These are phyloP conservation scores for Rotaria macrura DNA, from an alignment of 2,888 invertebrate species.

Conservation along the genomic window DNA sequence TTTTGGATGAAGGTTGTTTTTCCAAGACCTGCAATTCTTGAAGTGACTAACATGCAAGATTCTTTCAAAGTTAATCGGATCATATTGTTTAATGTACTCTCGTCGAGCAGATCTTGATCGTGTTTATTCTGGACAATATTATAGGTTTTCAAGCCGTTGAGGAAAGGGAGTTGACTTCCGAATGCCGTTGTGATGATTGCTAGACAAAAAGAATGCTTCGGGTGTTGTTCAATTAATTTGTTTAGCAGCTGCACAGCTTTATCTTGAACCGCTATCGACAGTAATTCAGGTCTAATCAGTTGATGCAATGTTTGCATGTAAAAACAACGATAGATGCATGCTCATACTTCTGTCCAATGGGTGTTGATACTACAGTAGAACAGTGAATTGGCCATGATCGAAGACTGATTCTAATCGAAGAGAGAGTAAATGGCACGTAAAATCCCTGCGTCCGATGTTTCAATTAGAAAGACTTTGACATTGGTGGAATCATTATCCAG, in stretches of 20 bases:
- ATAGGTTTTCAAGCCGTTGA: not conserved
- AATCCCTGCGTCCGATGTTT: not conserved
- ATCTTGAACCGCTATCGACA: not conserved
- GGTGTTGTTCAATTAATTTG: not conserved
- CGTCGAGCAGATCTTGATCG: not conserved
- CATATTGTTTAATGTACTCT: not conserved
- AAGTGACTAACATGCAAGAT: not conserved
- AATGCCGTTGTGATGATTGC: not conserved
- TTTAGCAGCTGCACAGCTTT: not conserved
- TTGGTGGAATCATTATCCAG: not conserved
- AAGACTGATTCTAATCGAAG: not conserved
- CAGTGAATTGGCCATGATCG: not conserved
- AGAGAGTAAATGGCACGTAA: not conserved
- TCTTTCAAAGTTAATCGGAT: too few species aligned
- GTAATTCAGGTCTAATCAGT: constrained; percentile 13
- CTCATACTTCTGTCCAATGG: not conserved
- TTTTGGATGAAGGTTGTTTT: not conserved
- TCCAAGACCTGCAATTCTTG: not conserved
- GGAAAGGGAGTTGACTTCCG: not conserved
- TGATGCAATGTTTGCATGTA: not conserved
- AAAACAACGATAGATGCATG: constrained; percentile 2
- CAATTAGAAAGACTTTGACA: not conserved
- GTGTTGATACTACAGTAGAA: constrained; percentile 4
- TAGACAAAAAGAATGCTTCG: not conserved
- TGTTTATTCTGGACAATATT: not conserved